phyloP scores from a whole-genome alignment of 2,888 invertebrate species.

The Xestoiulus laeticollis region DNA sequence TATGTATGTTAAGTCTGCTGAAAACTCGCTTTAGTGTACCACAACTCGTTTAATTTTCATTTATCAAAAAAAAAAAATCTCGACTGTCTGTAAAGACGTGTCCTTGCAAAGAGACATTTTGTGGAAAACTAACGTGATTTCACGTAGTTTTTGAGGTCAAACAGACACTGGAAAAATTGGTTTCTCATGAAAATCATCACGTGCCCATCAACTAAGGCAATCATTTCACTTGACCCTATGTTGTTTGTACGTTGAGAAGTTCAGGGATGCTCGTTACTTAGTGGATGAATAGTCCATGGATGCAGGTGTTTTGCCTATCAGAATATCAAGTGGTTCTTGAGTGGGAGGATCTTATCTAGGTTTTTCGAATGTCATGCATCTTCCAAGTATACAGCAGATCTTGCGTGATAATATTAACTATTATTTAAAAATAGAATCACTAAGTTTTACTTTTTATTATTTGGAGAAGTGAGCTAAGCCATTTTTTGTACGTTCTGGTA shows the following conservation, averaged over 20 bases:
- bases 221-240: not conserved
- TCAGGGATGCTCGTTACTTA: not conserved
- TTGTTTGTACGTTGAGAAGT: not conserved
- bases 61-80: not conserved
- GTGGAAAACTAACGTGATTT: not conserved
- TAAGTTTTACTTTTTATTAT: too few species aligned
- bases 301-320: constrained; percentile 24
- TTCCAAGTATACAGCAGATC: not conserved
- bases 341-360: not conserved
- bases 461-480: too few species aligned
- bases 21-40: not conserved
- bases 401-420: not conserved
- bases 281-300: not conserved
- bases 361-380: not conserved
- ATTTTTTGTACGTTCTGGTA: too few species aligned
- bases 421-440: too few species aligned
- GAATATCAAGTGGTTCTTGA: constrained; percentile 18
- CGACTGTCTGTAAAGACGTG: not conserved
- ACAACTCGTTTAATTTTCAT: not conserved
- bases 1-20: not conserved
- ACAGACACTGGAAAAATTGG: not conserved
- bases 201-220: not conserved
- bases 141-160: not conserved
- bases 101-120: not conserved
- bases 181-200: not conserved